phyloP scores from a whole-genome alignment of 2,888 invertebrate species.

The Drosophila kambysellisi region DNA sequence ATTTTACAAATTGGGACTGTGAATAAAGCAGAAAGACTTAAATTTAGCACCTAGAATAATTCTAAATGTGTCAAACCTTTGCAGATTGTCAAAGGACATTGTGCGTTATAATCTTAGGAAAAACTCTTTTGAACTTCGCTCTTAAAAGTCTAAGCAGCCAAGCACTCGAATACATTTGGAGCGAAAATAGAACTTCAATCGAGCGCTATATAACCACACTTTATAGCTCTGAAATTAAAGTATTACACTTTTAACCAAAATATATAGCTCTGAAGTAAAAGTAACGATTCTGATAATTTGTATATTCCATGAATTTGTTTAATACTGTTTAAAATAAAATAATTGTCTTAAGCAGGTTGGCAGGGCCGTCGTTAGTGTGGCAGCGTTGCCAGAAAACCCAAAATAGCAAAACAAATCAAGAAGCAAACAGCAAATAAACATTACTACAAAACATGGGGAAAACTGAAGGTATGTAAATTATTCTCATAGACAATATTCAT shows the following conservation, averaged over 20 bases:
- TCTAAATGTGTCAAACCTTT: background rate
- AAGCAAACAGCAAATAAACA: background rate
- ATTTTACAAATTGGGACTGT: background rate
- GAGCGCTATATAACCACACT: too few species aligned
- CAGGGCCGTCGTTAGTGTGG: background rate
- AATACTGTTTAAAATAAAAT: background rate
- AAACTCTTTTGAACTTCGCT: background rate
- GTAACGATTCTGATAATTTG: background rate
- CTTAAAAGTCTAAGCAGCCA: background rate
- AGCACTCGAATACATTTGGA: background rate
- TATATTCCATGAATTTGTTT: background rate
- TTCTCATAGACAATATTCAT: background rate
- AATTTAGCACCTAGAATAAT: background rate
- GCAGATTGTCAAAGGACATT: background rate
- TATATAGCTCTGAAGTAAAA: background rate
- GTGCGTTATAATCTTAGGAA: background rate
- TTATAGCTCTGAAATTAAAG: too few species aligned
- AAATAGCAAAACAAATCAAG: background rate
- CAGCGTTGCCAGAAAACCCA: conserved; percentile 13
- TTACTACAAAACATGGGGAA: conserved; percentile 38
- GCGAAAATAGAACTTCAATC: background rate
- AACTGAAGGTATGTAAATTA: conserved; percentile 31
- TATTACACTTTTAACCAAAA: background rate
- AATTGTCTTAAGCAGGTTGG: background rate
- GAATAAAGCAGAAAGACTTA: background rate